Percentiles rank a stretch among this genome's conserved stretches.
Evolutionary conservation across 1,140 invertebrate genomes (phyloP).

Genomic region (Cataglyphis hispanica): DNA sequence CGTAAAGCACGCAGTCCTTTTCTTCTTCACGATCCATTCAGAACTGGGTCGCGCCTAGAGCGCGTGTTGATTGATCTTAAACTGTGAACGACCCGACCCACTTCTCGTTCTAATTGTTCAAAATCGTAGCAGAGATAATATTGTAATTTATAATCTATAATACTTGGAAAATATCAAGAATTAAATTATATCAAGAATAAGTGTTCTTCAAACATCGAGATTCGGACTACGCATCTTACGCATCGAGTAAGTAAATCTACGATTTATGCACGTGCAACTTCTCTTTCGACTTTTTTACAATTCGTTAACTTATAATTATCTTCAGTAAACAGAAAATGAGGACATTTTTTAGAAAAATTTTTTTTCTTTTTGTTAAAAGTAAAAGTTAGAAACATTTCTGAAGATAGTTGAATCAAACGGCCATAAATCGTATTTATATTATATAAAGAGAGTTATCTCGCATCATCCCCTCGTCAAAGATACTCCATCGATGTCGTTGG

Average conservation of each 20-base stretch:
- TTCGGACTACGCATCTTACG: not conserved
- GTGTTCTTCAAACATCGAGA: not conserved
- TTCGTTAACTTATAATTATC: not conserved
- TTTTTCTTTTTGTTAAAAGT: not conserved
- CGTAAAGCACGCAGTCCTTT: not conserved
- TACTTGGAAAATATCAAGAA: not conserved
- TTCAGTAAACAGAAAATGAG: not conserved
- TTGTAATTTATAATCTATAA: not conserved
- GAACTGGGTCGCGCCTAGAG: not conserved
- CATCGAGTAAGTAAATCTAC: not conserved
- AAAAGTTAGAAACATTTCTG: not conserved
- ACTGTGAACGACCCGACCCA: too few relatives aligned
- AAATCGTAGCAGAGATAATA: not conserved
- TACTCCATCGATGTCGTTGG: not conserved
- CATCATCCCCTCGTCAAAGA: slow-evolving; percentile 27
- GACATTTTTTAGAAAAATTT: not conserved
- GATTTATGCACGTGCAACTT: slow-evolving; percentile 13
- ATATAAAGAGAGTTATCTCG: slow-evolving; percentile 24
- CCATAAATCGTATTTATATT: not conserved
- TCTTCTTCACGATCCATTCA: not conserved
- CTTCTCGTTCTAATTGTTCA: not conserved
- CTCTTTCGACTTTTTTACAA: not conserved
- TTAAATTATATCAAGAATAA: not conserved
- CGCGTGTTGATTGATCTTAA: not conserved
- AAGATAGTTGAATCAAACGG: not conserved